A percentile compares a stretch with the other conserved stretches of the same genome.
Evolutionary conservation across 1,140 invertebrate genomes (phyloP).

Genomic region (Sycobia sp.): DNA sequence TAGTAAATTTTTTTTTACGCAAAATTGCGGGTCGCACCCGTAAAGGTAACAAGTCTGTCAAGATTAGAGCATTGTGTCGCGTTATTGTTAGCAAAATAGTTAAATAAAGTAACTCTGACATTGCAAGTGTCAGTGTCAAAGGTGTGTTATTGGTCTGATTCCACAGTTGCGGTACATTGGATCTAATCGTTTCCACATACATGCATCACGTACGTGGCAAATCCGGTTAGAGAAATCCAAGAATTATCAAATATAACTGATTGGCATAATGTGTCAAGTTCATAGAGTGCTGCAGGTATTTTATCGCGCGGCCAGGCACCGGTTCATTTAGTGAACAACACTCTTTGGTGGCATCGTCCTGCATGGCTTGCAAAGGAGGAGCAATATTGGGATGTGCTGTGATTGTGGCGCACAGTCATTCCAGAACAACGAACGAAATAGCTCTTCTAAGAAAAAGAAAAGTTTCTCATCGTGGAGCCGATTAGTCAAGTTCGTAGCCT

Average conservation of each 20-base stretch:
- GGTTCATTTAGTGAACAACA: not conserved
- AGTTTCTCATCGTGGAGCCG: no score
- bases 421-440: no score
- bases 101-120: not conserved
- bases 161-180: constrained; percentile 1
- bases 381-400: not conserved
- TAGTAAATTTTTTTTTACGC: not conserved
- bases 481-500: not conserved
- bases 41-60: constrained; percentile 16
- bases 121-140: not conserved
- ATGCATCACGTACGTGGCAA: constrained; percentile 11
- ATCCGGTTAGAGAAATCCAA: not conserved
- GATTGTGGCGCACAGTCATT: no score
- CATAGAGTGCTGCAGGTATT: no score
- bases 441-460: not conserved
- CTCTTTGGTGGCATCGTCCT: not conserved
- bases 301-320: no score
- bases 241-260: not conserved
- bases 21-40: constrained; percentile 7
- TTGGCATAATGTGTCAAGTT: not conserved
- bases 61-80: constrained; percentile 20
- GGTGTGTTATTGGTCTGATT: constrained; percentile 6
- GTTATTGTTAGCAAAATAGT: constrained; percentile 2
- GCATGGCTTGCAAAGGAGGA: not conserved
- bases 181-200: not conserved